A percentile compares a stretch with the other conserved stretches of the same genome.
These are phyloP conservation scores for Hydrocynus forskahlii DNA, from an alignment of 2,797 vertebrate species.

Conservation along the genomic window DNA sequence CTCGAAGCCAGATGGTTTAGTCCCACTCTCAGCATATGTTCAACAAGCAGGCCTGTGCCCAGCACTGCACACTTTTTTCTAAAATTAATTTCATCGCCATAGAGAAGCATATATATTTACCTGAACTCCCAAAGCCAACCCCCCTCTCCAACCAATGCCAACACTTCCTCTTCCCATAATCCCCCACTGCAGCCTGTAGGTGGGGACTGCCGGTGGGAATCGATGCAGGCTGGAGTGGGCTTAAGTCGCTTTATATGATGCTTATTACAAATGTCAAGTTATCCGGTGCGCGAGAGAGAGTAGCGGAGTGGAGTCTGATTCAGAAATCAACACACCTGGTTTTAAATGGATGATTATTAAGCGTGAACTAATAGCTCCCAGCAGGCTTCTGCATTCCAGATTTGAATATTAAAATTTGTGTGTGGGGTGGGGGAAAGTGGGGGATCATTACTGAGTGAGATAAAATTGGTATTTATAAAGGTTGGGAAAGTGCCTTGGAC, in stretches of 20 bases:
- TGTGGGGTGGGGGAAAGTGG: not conserved
- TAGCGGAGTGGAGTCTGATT: conserved; percentile 53
- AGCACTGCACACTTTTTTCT: conserved; percentile 85
- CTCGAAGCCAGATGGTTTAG: conserved; percentile 99
- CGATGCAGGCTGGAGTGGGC: conserved; percentile 53
- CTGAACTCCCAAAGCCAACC: conserved; percentile 79
- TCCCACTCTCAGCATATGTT: conserved; percentile 99
- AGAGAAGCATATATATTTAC: conserved; percentile 97
- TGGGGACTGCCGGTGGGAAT: conserved; percentile 48
- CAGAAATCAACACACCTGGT: conserved; percentile 55
- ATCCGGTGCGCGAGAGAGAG: conserved; percentile 34
- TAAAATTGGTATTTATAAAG: conserved; percentile 35
- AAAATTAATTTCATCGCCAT: conserved; percentile 93
- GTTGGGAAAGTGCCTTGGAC: conserved; percentile 2
- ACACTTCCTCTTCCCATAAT: conserved; percentile 50
- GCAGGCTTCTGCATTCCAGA: conserved; percentile 35
- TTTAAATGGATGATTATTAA: conserved; percentile 46
- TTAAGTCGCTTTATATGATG: conserved; percentile 57
- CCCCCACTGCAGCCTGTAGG: conserved; percentile 46
- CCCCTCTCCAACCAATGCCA: conserved; percentile 45
- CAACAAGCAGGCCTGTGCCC: conserved; percentile 93
- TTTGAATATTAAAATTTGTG: conserved; percentile 45
- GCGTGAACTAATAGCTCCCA: conserved; percentile 47
- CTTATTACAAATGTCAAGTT: conserved; percentile 64
- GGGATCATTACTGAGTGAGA: conserved; percentile 34